phyloP scores from a whole-genome alignment of 2,888 invertebrate genomes.

The Mesorhabditis spiculigera region DNA sequence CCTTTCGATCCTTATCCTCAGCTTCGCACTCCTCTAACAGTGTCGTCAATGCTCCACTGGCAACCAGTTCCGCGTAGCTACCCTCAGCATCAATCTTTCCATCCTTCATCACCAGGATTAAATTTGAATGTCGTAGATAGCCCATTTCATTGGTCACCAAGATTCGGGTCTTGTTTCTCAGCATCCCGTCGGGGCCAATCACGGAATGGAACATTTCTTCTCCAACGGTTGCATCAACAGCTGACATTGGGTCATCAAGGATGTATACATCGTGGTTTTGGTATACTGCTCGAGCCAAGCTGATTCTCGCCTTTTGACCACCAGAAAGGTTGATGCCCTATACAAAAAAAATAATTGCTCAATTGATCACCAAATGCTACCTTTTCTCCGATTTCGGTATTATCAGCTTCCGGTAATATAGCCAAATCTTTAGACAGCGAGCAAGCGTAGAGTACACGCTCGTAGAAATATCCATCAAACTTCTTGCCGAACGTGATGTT shows the following conservation, averaged over 20 bases:
- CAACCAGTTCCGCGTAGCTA: constrained; percentile 48
- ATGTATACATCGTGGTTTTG: constrained; percentile 83
- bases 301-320: constrained; percentile 70
- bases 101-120: constrained; percentile 79
- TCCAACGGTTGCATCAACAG: constrained; percentile 96
- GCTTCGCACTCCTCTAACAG: constrained; percentile 50
- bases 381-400: constrained; percentile 57
- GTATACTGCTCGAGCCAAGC: constrained; percentile 86
- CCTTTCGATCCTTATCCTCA: constrained; percentile 30
- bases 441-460: constrained; percentile 52
- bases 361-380: constrained; percentile 12
- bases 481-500: constrained; percentile 77
- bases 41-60: constrained; percentile 46
- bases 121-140: constrained; percentile 83
- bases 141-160: constrained; percentile 93
- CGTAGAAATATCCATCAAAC: constrained; percentile 51
- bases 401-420: constrained; percentile 45
- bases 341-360: constrained; percentile 1
- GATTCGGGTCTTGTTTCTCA: constrained; percentile 71
- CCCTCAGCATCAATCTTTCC: constrained; percentile 49
- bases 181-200: constrained; percentile 55
- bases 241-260: constrained; percentile 89
- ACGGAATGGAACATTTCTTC: constrained; percentile 63
- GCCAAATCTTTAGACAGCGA: constrained; percentile 47
- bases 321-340: constrained; percentile 56